Evolutionary conservation across 2,888 invertebrate species (phyloP), one percentile per base, ranked within the genome.

Genomic region (Ctena decussata): DNA sequence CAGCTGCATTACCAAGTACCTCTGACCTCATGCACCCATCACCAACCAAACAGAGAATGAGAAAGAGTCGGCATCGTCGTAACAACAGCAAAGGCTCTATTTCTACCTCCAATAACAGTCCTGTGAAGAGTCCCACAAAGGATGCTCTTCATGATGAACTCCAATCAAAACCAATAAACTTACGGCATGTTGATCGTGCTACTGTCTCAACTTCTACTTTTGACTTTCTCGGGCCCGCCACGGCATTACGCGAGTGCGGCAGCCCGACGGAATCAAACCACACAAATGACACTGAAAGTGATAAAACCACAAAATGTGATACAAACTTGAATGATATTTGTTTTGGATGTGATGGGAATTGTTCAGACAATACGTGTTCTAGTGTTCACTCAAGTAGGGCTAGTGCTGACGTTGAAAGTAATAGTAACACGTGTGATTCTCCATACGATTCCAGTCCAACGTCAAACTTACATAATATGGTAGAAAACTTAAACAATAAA

Each of bases 31-130:
- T 91, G 46, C 91, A 93, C 80, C 93, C 93, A 35, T 94, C 94
- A 39, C 94, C 95, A 11, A 93, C 93, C 77, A 93, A 94, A 89
- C 90, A 93, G 84, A 87, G 94, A 71, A 93, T 93, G 73, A 92
- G 95, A 44, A 95, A 95, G 80, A 93, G 92, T 21, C 93, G 96
- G 18, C 95, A 95, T 89, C 93, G 95, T 41, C 94, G 95, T 69
- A 94, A 91, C 86, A 94, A 94, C 90, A 95, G 95, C 86, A 94
- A 95, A 65, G 95, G 94, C 49, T 93, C 94, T 21, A 88, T 92
- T 75, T 93, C 92, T 82, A 92, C 92, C 82, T 89, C 92, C 71
- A 91, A 87, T 72, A 89, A 90, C 30, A 92, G 92, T 82, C 94
- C 94, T 6, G 87, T 91, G 60, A 94, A 92, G 85, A 92, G 93